A percentile compares a stretch with the other conserved stretches of the same genome.
Evolutionary conservation across 2,113 vertebrate genomes (phyloP).

Genomic region (Agapornis roseicollis): DNA sequence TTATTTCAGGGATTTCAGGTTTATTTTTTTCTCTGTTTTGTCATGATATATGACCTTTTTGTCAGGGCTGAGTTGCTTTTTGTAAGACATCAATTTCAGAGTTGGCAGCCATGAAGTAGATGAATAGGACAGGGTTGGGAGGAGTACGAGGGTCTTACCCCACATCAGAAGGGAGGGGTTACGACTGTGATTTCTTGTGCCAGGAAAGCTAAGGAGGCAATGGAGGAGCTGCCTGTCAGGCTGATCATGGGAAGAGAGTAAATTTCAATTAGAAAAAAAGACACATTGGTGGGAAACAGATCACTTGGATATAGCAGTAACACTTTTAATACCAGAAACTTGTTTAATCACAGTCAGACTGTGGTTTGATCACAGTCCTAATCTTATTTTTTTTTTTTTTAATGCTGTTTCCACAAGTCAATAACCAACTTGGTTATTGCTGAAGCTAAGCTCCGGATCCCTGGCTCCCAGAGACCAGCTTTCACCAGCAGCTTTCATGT

Average conservation of each 20-base stretch:
- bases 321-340: background rate
- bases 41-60: background rate
- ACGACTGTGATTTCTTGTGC: background rate
- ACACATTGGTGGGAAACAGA: background rate
- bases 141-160: background rate
- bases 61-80: background rate
- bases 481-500: background rate
- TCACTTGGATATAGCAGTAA: background rate
- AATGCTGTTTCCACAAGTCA: background rate
- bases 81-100: background rate
- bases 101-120: background rate
- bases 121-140: background rate
- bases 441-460: background rate
- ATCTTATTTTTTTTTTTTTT: background rate
- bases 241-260: background rate
- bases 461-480: background rate
- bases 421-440: background rate
- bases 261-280: background rate
- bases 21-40: background rate
- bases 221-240: background rate
- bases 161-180: background rate
- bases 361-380: background rate
- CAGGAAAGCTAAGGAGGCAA: background rate
- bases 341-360: background rate
- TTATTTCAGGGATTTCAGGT: background rate